Evolutionary conservation across 2,113 vertebrate genomes (phyloP).

Genomic region (Melanocharis versteri): DNA sequence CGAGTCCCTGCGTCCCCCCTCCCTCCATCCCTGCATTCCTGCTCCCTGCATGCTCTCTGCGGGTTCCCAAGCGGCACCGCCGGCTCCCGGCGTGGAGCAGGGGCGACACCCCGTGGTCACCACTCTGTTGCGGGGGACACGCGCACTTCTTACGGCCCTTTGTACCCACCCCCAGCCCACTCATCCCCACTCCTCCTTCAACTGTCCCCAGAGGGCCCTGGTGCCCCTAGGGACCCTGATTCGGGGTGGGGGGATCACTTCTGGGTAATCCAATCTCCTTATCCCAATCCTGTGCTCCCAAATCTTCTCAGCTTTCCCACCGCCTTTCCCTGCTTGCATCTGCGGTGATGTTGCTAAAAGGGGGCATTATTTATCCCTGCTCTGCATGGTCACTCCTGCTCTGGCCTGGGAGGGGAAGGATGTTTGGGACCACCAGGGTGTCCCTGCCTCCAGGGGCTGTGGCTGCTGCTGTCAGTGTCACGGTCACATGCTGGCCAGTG

Average conservation of each 20-base stretch:
- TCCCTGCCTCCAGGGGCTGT: neutral
- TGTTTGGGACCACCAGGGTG: neutral
- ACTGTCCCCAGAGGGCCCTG: neutral
- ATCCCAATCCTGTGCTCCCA: neutral
- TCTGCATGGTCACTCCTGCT: neutral
- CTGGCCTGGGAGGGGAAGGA: neutral
- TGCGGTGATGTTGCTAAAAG: neutral
- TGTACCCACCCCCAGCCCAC: rapidly evolving
- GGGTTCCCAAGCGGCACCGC: rapidly evolving
- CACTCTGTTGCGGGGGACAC: too few species aligned
- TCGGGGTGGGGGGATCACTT: rapidly evolving
- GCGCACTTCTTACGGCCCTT: rapidly evolving
- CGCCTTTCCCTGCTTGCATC: rapidly evolving
- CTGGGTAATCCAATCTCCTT: neutral
- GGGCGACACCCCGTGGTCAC: constrained; percentile 32
- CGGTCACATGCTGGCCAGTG: too few species aligned
- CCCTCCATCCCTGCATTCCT: neutral
- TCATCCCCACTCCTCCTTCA: rapidly evolving
- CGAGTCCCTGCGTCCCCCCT: too few species aligned
- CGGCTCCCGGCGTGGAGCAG: neutral
- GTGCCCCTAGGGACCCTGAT: neutral
- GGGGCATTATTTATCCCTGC: neutral
- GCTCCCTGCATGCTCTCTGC: neutral
- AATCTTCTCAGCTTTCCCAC: neutral
- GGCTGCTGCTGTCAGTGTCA: neutral